These are phyloP conservation scores for Abramis brama DNA, from an alignment of 2,113 vertebrate species.

Conservation along the genomic window DNA sequence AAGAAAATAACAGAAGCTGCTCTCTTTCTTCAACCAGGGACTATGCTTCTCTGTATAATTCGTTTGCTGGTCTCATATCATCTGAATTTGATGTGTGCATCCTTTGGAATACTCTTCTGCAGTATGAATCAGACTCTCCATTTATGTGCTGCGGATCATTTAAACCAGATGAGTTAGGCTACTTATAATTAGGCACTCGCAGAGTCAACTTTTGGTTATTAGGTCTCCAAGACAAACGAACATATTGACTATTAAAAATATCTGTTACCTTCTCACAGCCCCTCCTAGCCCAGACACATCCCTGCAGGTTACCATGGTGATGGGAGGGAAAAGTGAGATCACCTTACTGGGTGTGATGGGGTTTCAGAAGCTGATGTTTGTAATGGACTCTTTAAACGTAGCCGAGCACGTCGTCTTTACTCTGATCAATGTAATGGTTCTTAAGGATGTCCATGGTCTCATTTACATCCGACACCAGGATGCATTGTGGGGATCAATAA, in stretches of 20 bases:
- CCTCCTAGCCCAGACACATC: constrained; percentile 28
- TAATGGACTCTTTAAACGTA: constrained; percentile 27
- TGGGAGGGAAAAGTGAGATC: constrained; percentile 46
- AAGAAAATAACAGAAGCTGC: neutral
- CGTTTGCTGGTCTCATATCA: neutral
- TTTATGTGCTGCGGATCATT: neutral
- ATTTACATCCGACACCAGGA: constrained; percentile 7
- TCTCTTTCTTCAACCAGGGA: neutral
- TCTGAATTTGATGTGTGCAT: neutral
- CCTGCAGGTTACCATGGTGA: constrained; percentile 53
- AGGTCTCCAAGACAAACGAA: too few relatives aligned
- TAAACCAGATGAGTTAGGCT: neutral
- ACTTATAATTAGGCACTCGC: neutral
- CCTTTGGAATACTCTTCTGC: neutral
- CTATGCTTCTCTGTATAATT: neutral
- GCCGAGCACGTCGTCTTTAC: neutral
- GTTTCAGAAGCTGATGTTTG: constrained; percentile 23
- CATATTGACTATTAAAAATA: neutral
- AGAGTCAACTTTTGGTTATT: too few relatives aligned
- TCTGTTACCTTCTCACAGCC: constrained; percentile 8
- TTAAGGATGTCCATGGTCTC: constrained; percentile 3
- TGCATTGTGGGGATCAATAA: neutral
- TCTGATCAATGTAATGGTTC: constrained; percentile 19
- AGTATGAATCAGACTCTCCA: neutral
- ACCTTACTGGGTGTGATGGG: constrained; percentile 37